Base-by-base conservation (phyloP, 2,113 vertebrate genomes). In the Salvelinus alpinus region DNA sequence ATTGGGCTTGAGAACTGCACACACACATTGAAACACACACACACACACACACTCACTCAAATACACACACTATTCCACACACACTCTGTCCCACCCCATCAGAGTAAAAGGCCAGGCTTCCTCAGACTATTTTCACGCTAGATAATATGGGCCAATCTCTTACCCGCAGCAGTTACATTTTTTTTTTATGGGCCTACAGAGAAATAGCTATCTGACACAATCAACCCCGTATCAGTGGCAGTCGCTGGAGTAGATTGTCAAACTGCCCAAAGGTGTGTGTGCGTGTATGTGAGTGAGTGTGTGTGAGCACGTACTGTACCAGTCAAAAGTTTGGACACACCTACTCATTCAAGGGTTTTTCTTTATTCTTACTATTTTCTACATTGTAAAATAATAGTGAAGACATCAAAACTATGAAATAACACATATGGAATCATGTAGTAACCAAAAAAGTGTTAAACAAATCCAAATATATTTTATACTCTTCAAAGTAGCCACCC, bases 31-130 rank as follows among this genome's bases (percentile, higher is more conserved):
- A 6, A 0, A 34, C 31, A 34, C 31, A 34, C 31, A 8, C 34
- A 34, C 5, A 34, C 34, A 34, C 31, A 34, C 31, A 4, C 31
- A 13, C 47, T 2, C 12, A 48, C 11, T 3, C 1, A 8, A 11
- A 48, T 11, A 51, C 13, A 5, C 5, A 62, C 5, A 62, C 18
- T 13, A 9, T 9, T 25, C 24, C 7, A 64, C 7, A 64, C n/a
- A 64, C 68, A 76, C 62, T 73, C 76, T 80, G 77, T 78, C 47
- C 57, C 67, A 73, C 24, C 75, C 48, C 70, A 81, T 78, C 64
- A 75, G 73, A 14, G 38, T 20, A 54, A 68, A 70, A 60, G 62
- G 47, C 64, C 80, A 64, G 64, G 25, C 22, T 66, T 22, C n/a
- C 64, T 14, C 25, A 13, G 64, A 66, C 76, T 70, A 24, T 80